Conservation (phyloP, 2,797 vertebrate genomes). For the Aulostomus chinensis region DNA sequence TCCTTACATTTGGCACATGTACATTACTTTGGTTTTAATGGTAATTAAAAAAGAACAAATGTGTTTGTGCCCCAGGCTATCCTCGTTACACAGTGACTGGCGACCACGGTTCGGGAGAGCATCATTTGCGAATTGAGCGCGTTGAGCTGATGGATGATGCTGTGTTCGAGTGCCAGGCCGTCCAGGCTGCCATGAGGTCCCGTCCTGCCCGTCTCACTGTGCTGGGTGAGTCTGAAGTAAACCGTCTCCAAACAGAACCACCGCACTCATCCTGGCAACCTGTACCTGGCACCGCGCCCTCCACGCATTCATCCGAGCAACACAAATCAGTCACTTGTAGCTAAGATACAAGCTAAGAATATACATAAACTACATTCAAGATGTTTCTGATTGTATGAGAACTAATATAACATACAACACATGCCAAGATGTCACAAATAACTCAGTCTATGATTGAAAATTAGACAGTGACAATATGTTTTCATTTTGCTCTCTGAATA, state of each 20-base stretch:
- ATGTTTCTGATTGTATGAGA: too few species aligned
- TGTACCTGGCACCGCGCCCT: too few species aligned
- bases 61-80: constrained; percentile 84
- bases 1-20: constrained; percentile 3
- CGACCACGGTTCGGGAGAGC: constrained; percentile 92
- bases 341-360: too few species aligned
- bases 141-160: constrained; percentile 96
- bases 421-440: too few species aligned
- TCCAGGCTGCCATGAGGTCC: constrained; percentile 94
- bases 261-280: not conserved
- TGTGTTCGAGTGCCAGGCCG: constrained; percentile 96
- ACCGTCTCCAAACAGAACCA: constrained; percentile 29
- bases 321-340: too few species aligned
- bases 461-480: too few species aligned
- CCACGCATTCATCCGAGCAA: too few species aligned
- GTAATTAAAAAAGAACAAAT: constrained; percentile 31
- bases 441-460: too few species aligned
- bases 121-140: constrained; percentile 92
- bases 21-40: constrained; percentile 10
- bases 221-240: constrained; percentile 83
- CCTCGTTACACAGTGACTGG: constrained; percentile 96
- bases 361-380: too few species aligned
- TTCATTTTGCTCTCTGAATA: too few species aligned
- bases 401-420: too few species aligned
- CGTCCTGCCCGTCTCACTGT: constrained; percentile 94